These are phyloP conservation scores for Calliphora vomitoria DNA, from an alignment of 2,888 invertebrate genomes.

Conservation along the genomic window DNA sequence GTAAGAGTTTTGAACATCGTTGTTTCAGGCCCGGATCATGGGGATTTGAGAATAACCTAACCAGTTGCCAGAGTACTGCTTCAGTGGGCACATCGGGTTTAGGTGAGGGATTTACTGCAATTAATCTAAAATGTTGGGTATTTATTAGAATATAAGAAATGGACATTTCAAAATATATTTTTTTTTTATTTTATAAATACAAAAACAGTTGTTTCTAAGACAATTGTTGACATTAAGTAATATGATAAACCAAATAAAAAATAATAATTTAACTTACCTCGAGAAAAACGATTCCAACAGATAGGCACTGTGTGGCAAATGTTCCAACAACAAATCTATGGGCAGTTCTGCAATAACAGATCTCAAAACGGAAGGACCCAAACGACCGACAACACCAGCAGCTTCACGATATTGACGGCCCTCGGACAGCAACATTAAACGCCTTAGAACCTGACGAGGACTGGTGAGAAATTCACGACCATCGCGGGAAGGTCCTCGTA, in stretches of 20 bases:
- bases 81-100: conserved; percentile 90
- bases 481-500: conserved; percentile 88
- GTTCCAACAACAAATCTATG: conserved; percentile 94
- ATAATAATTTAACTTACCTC: conserved; percentile 85
- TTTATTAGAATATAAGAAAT: background rate
- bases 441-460: conserved; percentile 88
- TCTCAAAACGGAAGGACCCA: conserved; percentile 92
- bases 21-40: conserved; percentile 88
- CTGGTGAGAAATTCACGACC: conserved; percentile 87
- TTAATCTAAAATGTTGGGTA: conserved; percentile 79
- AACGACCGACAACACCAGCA: conserved; percentile 91
- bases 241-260: too few species aligned
- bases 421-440: conserved; percentile 92
- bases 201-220: too few species aligned
- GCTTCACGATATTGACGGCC: conserved; percentile 96
- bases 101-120: conserved; percentile 84
- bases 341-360: conserved; percentile 92
- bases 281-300: conserved; percentile 93
- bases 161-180: too few species aligned
- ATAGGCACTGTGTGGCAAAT: conserved; percentile 94
- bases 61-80: conserved; percentile 93
- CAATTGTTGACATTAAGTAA: too few species aligned
- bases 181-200: too few species aligned
- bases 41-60: conserved; percentile 88
- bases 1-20: conserved; percentile 87